Percentiles rank a stretch among this genome's conserved stretches.
Evolutionary conservation across 2,113 vertebrate species (phyloP).

Genomic region (Callionymus lyra): DNA sequence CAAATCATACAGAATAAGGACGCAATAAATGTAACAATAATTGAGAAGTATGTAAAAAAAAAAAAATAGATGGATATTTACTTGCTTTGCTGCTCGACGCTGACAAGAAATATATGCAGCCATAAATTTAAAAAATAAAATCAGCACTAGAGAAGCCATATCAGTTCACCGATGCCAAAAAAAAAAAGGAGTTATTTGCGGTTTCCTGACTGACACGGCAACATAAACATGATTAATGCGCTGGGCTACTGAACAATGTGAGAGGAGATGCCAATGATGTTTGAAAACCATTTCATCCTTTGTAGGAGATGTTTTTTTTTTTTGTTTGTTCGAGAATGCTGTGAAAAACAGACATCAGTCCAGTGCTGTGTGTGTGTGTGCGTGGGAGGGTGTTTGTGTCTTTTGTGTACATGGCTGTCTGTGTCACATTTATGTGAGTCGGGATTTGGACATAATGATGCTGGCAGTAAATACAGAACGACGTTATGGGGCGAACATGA

Average conservation of each 20-base stretch:
- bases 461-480: conserved; percentile 16
- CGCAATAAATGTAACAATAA: too few species aligned
- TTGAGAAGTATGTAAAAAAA: too few species aligned
- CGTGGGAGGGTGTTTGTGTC: conserved; percentile 27
- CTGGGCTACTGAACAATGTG: conserved; percentile 10
- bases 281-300: conserved; percentile 17
- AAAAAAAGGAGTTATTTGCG: conserved; percentile 18
- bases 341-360: conserved; percentile 2
- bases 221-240: conserved; percentile 32
- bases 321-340: too few species aligned
- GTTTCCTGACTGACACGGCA: conserved; percentile 11
- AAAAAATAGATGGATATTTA: too few species aligned
- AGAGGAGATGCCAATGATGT: conserved; percentile 20
- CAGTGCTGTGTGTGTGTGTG: conserved; percentile 1
- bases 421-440: conserved; percentile 18
- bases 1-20: too few species aligned
- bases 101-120: neutral
- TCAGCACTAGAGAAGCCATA: conserved; percentile 16
- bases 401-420: conserved; percentile 3
- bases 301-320: conserved; percentile 11
- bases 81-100: too few species aligned
- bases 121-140: conserved; percentile 39
- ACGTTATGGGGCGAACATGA: conserved; percentile 29
- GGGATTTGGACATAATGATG: conserved; percentile 31
- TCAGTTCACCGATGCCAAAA: conserved; percentile 15